phyloP scores from a whole-genome alignment of 2,113 vertebrate genomes.

The Chelonoidis abingdonii region DNA sequence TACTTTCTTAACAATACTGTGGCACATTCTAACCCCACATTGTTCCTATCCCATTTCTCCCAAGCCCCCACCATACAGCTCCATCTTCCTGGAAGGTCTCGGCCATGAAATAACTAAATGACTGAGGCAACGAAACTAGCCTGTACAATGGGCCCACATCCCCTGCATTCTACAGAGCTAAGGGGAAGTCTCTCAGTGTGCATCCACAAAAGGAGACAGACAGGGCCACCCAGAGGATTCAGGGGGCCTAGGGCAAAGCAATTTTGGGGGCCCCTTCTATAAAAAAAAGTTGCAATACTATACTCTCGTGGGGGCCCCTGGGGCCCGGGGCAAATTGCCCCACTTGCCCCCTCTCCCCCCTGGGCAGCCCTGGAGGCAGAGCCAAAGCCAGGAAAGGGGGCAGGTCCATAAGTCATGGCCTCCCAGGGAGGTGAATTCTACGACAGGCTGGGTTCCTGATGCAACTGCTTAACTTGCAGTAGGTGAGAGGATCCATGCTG shows the following conservation, averaged over 20 bases:
- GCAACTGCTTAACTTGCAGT: background rate
- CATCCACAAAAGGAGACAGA: background rate
- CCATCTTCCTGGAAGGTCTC: background rate
- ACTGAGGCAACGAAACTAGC: background rate
- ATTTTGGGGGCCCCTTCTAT: too few species aligned
- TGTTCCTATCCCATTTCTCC: background rate
- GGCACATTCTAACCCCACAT: background rate
- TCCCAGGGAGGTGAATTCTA: background rate
- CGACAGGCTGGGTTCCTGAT: background rate
- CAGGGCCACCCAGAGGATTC: too few species aligned
- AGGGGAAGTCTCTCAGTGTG: background rate
- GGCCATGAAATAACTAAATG: background rate
- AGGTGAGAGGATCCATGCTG: background rate
- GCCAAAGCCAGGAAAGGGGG: background rate
- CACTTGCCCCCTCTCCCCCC: too few species aligned
- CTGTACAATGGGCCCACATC: background rate
- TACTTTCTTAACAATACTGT: background rate
- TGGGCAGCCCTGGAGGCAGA: background rate
- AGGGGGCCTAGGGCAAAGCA: too few species aligned
- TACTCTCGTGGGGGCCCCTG: too few species aligned
- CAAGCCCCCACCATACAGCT: background rate
- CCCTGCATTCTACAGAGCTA: background rate
- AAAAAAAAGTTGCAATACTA: too few species aligned
- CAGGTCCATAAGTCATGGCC: background rate
- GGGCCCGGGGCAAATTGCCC: too few species aligned